Conservation (phyloP, 2,888 invertebrate species). For the Axea sp. region DNA sequence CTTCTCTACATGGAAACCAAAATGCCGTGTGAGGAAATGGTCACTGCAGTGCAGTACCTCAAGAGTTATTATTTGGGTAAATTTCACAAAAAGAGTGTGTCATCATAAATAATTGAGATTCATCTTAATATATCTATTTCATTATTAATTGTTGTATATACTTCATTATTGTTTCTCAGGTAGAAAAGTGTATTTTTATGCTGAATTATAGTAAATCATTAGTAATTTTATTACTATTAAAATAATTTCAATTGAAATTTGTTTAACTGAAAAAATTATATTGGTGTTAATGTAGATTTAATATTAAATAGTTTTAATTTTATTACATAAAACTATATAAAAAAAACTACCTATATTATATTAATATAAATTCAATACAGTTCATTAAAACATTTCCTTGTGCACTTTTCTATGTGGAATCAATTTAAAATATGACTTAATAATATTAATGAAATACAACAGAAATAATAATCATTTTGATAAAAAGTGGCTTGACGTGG, state of each 20-base stretch:
- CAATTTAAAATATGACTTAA: not conserved
- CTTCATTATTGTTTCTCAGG: too few species aligned
- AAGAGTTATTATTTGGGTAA: constrained; percentile 78
- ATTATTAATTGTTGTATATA: not conserved
- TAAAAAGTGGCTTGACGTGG: constrained; percentile 10
- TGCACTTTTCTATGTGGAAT: constrained; percentile 1
- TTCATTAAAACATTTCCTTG: too few species aligned
- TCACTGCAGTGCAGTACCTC: constrained; percentile 75
- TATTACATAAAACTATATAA: too few species aligned
- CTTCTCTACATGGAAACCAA: constrained; percentile 70
- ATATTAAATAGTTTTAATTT: too few species aligned
- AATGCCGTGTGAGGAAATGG: constrained; percentile 77
- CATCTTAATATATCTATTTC: not conserved
- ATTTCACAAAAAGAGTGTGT: constrained; percentile 70
- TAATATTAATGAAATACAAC: too few species aligned
- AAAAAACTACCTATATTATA: too few species aligned
- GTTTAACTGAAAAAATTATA: too few species aligned
- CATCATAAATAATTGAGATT: constrained; percentile 7
- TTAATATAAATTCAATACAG: too few species aligned
- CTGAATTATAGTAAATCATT: too few species aligned
- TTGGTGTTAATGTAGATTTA: too few species aligned
- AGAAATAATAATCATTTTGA: not conserved
- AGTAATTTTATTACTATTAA: too few species aligned
- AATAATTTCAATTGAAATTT: too few species aligned
- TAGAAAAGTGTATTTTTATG: constrained; percentile 2